Evolutionary conservation across 2,113 vertebrate genomes (phyloP).

Genomic region (Neomonachus schauinslandi): DNA sequence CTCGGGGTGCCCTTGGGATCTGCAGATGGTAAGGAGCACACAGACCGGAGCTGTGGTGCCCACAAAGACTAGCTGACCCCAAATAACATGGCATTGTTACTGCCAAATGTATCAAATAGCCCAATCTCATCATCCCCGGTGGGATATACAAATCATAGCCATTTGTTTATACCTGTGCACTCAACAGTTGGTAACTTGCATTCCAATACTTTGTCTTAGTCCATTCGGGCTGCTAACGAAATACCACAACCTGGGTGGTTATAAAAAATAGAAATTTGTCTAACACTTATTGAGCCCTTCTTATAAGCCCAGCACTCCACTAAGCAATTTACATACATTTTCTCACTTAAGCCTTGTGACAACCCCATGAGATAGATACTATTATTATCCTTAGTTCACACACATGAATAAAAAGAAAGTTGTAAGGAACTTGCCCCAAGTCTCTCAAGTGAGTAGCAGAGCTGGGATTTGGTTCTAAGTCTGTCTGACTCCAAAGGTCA

Average conservation of each 20-base stretch:
- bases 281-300: not conserved
- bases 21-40: not conserved
- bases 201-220: not conserved
- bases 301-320: not conserved
- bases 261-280: not conserved
- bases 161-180: not conserved
- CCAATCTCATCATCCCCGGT: not conserved
- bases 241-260: not conserved
- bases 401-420: not conserved
- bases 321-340: not conserved
- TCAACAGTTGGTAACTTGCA: not conserved
- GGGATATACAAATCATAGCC: not conserved
- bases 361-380: not conserved
- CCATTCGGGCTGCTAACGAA: not conserved
- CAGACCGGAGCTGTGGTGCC: not conserved
- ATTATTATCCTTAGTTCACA: not conserved
- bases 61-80: not conserved
- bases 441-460: not conserved
- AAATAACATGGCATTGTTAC: too few relatives aligned
- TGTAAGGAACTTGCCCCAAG: not conserved
- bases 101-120: not conserved
- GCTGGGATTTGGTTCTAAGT: not conserved
- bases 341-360: not conserved
- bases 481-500: not conserved
- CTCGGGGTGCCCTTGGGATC: not conserved